Base-by-base conservation (phyloP, 1,140 invertebrate species). In the Drosophila pallidifrons region DNA sequence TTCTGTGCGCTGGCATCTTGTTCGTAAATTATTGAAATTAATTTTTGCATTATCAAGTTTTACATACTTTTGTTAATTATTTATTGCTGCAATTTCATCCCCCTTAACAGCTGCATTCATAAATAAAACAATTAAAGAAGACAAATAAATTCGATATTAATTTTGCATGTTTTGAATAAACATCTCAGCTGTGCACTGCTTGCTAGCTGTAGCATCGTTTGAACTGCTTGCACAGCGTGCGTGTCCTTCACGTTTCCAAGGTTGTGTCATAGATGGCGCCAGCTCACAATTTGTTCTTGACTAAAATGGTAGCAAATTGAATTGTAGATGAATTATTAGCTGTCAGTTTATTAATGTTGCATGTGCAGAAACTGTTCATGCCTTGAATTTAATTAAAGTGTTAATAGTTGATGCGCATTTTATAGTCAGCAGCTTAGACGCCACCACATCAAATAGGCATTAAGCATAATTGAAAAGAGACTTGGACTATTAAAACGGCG, bases 11-110 rank as follows among this genome's bases (percentile, higher is more conserved):
- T 32, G 58, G 70, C 70, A 74, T 64, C 54, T 78, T 49, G 47
- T 49, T 11, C 3, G 51, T 0, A 75, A 78, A 76, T 81, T 83
- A 79, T 89, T 88, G 75, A 81, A 85, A 89, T 89, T 85, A 83
- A 83, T 83, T 88, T 88, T 71, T 45, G 58, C 73, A 88, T 86
- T 85, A 68, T 61, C 75, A 64, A 45, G 70, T 70, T 66, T 66
- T 55, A 59, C 70, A 76, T 77, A 72, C 49, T 77, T 73, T 82
- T 82, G 45, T 52, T 74, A 77, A 88, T 89, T 78, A 64, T 75
- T 85, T 69, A 66, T 59, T 60, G 15, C 32, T 13, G 25, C 20
- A 55, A 59, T 67, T 60, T n/a, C 2, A 20, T 49, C 25, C n/a
- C 10, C 32, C 16, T 16, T 8, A 8, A 8, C 69, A 65, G 45